Evolutionary conservation across 2,113 vertebrate species (phyloP).

Genomic region (Myrmecophaga tridactyla): DNA sequence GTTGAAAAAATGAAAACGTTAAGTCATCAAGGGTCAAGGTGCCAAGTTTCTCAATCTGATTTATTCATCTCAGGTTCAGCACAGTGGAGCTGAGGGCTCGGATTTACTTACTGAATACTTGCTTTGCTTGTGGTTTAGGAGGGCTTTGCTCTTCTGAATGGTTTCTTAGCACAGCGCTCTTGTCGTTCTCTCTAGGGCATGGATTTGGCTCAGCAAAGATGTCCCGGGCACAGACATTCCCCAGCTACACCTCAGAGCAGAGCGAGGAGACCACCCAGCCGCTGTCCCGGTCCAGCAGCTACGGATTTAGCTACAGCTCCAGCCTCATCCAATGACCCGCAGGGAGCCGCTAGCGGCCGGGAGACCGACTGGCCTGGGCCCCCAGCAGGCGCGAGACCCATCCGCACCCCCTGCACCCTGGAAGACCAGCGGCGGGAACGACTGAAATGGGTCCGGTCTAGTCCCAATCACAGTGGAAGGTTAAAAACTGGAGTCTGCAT

Average conservation of each 20-base stretch:
- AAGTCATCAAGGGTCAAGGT: background rate
- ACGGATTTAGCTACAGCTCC: slow-evolving; percentile 89
- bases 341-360: slow-evolving; percentile 47
- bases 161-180: background rate
- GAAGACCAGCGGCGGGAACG: slow-evolving; percentile 73
- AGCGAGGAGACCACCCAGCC: slow-evolving; percentile 86
- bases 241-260: slow-evolving; percentile 92
- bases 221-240: slow-evolving; percentile 95
- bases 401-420: slow-evolving; percentile 50
- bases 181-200: slow-evolving; percentile 80
- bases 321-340: slow-evolving; percentile 92
- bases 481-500: slow-evolving; percentile 75
- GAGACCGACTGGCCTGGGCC: slow-evolving; percentile 81
- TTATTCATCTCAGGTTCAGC: background rate
- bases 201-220: slow-evolving; percentile 89
- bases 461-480: slow-evolving; percentile 40
- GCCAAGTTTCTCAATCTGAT: accelerated
- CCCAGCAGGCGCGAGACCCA: slow-evolving; percentile 50
- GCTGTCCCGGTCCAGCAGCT: slow-evolving; percentile 91
- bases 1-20: no score
- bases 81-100: background rate
- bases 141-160: background rate
- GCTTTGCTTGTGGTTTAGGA: background rate
- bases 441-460: slow-evolving; percentile 69
- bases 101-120: no score